Evolutionary conservation across 2,888 invertebrate genomes (phyloP).

Genomic region (Drosophila paranaensis): DNA sequence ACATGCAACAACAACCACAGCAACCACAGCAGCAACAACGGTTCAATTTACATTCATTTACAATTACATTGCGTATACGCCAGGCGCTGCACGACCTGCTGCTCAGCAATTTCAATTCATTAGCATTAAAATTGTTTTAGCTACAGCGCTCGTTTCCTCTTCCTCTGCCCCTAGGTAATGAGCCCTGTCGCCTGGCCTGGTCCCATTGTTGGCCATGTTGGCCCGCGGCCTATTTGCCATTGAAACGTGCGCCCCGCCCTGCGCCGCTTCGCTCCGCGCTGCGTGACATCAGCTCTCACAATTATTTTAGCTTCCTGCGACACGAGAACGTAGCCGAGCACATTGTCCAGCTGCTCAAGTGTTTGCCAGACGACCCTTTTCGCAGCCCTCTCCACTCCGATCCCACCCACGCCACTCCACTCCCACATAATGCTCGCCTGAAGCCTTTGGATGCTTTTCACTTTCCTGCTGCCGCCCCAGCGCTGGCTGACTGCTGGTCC

Average conservation of each 20-base stretch:
- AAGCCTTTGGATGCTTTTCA: conserved; percentile 74
- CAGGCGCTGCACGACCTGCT: conserved; percentile 24
- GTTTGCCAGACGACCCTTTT: conserved; percentile 53
- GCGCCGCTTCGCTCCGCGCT: neutral
- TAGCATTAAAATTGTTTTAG: conserved; percentile 61
- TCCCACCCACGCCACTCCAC: neutral
- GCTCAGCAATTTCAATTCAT: conserved; percentile 72
- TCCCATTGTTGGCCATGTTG: conserved; percentile 12
- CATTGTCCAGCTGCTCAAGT: conserved; percentile 76
- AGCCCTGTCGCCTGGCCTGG: conserved; percentile 35
- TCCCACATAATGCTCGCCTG: conserved; percentile 44
- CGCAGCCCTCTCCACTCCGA: neutral
- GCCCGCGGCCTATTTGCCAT: conserved; percentile 58
- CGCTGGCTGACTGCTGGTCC: neutral
- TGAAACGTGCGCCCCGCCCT: conserved; percentile 46
- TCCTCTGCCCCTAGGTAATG: conserved; percentile 43
- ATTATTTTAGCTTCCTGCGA: conserved; percentile 52
- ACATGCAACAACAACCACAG: conserved; percentile 52
- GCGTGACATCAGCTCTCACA: conserved; percentile 50
- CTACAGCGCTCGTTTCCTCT: conserved; percentile 39
- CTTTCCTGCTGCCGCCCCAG: conserved; percentile 47
- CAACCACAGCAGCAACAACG: conserved; percentile 45
- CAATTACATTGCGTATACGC: conserved; percentile 73
- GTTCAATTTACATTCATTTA: conserved; percentile 46
- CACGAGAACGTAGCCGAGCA: conserved; percentile 36